Conservation (phyloP, 2,888 invertebrate species). For the Morpho achilles region DNA sequence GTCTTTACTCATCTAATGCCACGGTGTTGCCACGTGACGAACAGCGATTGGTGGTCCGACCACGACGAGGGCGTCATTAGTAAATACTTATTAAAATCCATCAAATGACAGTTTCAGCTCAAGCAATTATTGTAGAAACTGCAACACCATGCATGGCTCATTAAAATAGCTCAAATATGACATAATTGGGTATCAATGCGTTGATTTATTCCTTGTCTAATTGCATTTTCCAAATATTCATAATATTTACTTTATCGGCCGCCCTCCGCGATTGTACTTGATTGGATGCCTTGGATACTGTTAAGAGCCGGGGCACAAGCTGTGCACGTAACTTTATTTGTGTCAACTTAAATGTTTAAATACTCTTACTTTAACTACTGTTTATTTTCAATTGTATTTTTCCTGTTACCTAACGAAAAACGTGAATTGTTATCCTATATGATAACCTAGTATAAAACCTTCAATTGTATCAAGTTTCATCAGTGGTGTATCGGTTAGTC, state of each 20-base stretch:
- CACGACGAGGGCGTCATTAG: slow-evolving; percentile 15
- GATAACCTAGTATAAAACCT: no score
- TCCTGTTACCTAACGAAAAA: no score
- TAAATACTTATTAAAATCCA: slow-evolving; percentile 13
- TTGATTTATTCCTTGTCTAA: slow-evolving; percentile 1
- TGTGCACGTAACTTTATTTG: no score
- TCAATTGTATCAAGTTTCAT: no score
- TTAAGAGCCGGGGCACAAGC: no score
- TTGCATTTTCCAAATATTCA: slow-evolving; percentile 5
- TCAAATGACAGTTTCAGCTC: slow-evolving; percentile 4
- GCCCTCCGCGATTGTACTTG: background rate
- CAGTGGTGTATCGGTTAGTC: no score
- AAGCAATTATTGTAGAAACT: slow-evolving; percentile 1
- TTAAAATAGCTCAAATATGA: slow-evolving; percentile 23
- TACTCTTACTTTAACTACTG: no score
- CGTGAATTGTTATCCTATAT: no score
- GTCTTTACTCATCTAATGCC: no score
- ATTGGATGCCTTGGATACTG: background rate
- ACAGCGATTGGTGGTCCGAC: background rate
- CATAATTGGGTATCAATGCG: slow-evolving; percentile 17
- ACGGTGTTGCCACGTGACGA: no score
- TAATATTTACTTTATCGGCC: background rate
- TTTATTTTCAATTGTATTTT: no score
- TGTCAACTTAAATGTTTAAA: no score
- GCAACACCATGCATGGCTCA: slow-evolving; percentile 1